phyloP scores from a whole-genome alignment of 2,888 invertebrate species.

The Congeria kusceri region DNA sequence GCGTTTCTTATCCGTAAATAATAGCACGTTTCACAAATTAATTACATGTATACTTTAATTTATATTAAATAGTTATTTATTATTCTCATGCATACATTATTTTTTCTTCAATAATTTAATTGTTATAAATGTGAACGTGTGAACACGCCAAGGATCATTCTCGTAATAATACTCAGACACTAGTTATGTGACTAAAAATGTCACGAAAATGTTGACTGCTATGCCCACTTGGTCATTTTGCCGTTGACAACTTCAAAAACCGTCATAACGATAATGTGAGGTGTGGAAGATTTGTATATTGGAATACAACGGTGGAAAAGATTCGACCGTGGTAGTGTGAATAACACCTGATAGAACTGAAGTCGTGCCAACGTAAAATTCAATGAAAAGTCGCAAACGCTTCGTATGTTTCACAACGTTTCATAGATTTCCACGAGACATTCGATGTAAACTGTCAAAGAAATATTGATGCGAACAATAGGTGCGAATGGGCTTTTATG shows the following conservation, averaged over 20 bases:
- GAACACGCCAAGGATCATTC: too few relatives aligned
- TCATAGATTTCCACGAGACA: not conserved
- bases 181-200: too few relatives aligned
- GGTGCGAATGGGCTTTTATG: slow-evolving; percentile 44
- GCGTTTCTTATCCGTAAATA: too few relatives aligned
- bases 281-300: slow-evolving; percentile 9
- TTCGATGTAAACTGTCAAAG: slow-evolving; percentile 31
- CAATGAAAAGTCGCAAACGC: not conserved
- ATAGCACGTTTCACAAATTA: too few relatives aligned
- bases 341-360: slow-evolving; percentile 2
- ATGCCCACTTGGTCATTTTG: not conserved
- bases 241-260: slow-evolving; percentile 1
- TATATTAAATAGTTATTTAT: too few relatives aligned
- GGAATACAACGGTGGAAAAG: not conserved
- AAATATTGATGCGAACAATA: slow-evolving; percentile 28
- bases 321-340: not conserved
- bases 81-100: too few relatives aligned
- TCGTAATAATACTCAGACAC: too few relatives aligned
- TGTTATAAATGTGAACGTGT: too few relatives aligned
- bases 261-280: slow-evolving; percentile 7
- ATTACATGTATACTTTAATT: too few relatives aligned
- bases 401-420: slow-evolving; percentile 35
- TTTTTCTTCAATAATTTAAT: too few relatives aligned
- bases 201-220: too few relatives aligned
- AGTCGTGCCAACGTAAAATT: slow-evolving; percentile 1